Conservation (phyloP, 2,113 vertebrate species). For the Tenrec ecaudatus region DNA sequence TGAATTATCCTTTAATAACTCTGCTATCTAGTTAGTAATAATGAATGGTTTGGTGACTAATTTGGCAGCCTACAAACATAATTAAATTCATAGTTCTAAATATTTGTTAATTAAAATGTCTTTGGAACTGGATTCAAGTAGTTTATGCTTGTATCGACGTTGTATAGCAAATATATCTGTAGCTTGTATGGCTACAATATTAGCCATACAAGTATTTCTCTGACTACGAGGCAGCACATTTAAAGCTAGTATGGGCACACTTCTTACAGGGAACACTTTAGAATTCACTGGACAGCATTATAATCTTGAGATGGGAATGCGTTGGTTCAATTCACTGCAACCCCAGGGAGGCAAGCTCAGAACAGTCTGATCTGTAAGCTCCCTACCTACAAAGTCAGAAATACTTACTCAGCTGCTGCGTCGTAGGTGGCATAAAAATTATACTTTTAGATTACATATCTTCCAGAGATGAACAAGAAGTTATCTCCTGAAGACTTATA, state of each 20-base stretch:
- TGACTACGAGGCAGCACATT: conserved; percentile 10
- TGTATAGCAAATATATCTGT: background rate
- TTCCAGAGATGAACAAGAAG: conserved; percentile 63
- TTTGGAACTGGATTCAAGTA: background rate
- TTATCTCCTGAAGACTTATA: conserved; percentile 55
- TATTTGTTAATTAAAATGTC: background rate
- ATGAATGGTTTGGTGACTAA: background rate
- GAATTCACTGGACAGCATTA: background rate
- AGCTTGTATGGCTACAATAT: no score
- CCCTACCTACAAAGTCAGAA: conserved; percentile 31
- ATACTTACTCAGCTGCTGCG: conserved; percentile 26
- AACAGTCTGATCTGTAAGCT: background rate
- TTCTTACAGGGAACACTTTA: conserved; percentile 12
- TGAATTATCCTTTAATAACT: background rate
- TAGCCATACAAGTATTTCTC: background rate
- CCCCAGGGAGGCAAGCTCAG: conserved; percentile 26
- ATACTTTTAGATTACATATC: conserved; percentile 53
- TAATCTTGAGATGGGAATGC: conserved; percentile 39
- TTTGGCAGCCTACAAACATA: background rate
- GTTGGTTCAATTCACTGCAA: conserved; percentile 42
- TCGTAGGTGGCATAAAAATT: conserved; percentile 46
- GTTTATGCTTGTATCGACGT: background rate
- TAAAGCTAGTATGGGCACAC: background rate
- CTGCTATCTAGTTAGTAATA: background rate
- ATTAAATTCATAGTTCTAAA: background rate